These are phyloP conservation scores for Eugnorisma glareosa DNA, from an alignment of 2,888 invertebrate species.

Conservation along the genomic window DNA sequence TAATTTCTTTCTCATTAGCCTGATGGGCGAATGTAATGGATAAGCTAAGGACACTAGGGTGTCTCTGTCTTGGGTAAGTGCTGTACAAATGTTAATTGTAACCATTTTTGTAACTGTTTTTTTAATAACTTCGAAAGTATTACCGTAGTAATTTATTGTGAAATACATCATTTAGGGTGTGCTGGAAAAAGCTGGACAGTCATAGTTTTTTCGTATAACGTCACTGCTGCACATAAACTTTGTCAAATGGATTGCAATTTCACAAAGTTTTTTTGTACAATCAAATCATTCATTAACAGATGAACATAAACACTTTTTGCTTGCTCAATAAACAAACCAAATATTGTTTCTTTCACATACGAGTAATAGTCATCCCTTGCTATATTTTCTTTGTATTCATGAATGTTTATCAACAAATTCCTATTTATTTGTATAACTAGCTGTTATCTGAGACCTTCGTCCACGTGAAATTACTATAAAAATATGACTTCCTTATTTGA, in stretches of 20 bases:
- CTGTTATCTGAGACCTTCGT: too few species aligned
- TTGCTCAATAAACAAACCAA: background rate
- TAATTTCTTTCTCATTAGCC: slow-evolving; percentile 56
- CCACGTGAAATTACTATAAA: too few species aligned
- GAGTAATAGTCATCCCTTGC: too few species aligned
- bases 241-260: background rate
- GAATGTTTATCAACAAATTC: too few species aligned
- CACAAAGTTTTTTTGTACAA: background rate
- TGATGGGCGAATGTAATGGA: slow-evolving; percentile 38
- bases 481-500: too few species aligned
- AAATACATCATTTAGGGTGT: background rate
- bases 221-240: background rate
- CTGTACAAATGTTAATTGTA: background rate
- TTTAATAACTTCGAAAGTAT: background rate
- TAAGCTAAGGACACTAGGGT: slow-evolving; percentile 18
- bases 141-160: background rate
- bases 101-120: background rate
- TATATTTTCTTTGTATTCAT: background rate
- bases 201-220: background rate
- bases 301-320: background rate
- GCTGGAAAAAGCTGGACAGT: background rate
- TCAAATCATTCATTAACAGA: background rate
- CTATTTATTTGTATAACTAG: background rate
- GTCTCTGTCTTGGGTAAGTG: slow-evolving; percentile 25
- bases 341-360: background rate